A percentile compares a stretch with the other conserved stretches of the same genome.
Conservation (phyloP, 2,797 vertebrate genomes). For the Columba guinea region DNA sequence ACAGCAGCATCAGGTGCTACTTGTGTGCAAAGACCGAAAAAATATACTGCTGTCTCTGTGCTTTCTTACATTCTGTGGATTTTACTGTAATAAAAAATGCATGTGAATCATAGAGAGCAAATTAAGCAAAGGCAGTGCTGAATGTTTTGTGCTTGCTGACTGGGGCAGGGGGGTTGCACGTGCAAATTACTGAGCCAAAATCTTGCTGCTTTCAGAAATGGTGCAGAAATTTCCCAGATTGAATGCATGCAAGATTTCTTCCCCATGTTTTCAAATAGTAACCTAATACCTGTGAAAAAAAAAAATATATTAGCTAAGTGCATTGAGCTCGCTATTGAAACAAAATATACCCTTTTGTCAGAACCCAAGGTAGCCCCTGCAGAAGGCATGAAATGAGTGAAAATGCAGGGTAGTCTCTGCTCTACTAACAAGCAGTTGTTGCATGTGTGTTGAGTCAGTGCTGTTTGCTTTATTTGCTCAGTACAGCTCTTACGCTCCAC, state of each 20-base stretch:
- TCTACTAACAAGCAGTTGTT: neutral
- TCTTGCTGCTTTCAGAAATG: neutral
- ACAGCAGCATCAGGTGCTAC: neutral
- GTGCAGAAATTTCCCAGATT: neutral
- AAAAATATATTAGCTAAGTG: accelerated
- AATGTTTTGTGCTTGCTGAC: neutral
- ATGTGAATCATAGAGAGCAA: neutral
- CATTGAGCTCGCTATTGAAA: neutral
- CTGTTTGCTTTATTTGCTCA: neutral
- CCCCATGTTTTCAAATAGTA: accelerated
- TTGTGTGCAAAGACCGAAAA: neutral
- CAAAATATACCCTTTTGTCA: neutral
- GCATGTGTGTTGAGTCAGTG: accelerated
- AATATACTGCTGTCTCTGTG: neutral
- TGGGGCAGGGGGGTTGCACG: neutral
- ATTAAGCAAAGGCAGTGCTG: neutral
- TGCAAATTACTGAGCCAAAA: neutral
- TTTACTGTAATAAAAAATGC: neutral
- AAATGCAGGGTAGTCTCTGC: neutral
- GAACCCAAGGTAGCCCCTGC: neutral
- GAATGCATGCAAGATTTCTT: neutral
- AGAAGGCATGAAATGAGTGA: neutral
- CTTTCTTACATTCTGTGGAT: neutral
- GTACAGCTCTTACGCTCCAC: neutral
- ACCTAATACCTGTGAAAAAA: neutral